Evolutionary conservation across 2,888 invertebrate genomes (phyloP), one percentile per base, ranked within the genome.

Genomic region (Ormyrus rosae): DNA sequence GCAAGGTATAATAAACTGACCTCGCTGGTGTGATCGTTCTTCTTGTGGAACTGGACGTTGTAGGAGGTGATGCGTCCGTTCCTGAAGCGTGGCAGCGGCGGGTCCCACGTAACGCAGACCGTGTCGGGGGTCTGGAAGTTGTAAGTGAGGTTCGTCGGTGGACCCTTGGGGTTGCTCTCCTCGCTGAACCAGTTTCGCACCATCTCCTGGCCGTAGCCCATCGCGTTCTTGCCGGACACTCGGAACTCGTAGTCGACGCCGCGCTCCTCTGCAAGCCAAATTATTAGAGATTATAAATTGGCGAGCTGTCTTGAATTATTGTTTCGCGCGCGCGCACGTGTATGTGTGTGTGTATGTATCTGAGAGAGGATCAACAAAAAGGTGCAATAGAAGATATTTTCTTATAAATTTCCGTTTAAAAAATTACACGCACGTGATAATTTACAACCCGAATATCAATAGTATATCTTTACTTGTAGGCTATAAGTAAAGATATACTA

Each of bases 221-320:
- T 96, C 85, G 96, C 95, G 91, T 99, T 99, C 90, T 95, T 96
- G 6, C 98, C 99, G 10, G 98, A 96, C n/a, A 99, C 95, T 83
- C 98, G 93, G 90, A 99, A 98, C 91, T 99, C 99, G 91, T 99
- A 99, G 86, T 96, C 96, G 0, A 98, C 96, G 0, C 99, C 99
- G 83, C 96, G 94, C 91, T 98, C 98, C 91, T 86, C 83, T 86
- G 76, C 79, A 76, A 83, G 34, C 34, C 34, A 34, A 34, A 34
- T 34, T 34, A 34, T 34, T 34, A 34, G 34, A 34, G 34, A 34
- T 34, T 4, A 34, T 4, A 34, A 34, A 34, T 4, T 4, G 34
- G 34, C 34, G 34, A 34, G 34, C 34, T 34, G 34, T 4, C 4
- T 34, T 34, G 34, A 34, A 34, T 4, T 4, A 34, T 34, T 34